Percentiles rank a stretch among this genome's conserved stretches.
These are phyloP conservation scores for Lepisosteus osseus DNA, from an alignment of 2,113 vertebrate species.

Conservation along the genomic window DNA sequence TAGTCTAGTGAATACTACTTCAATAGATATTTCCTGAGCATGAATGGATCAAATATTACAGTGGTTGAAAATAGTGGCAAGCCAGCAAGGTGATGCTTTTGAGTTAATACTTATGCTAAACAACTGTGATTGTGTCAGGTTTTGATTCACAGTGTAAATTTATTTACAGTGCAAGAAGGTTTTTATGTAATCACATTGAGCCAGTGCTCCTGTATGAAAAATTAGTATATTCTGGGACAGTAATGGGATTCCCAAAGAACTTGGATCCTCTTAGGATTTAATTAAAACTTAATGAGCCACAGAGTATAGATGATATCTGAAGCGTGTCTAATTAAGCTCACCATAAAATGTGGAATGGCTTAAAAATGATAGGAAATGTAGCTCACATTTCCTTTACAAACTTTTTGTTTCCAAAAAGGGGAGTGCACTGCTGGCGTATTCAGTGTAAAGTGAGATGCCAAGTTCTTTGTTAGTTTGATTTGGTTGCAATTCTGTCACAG, in stretches of 20 bases:
- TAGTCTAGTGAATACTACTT: too few species aligned
- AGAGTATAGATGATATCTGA: slow-evolving; percentile 44
- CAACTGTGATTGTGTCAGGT: slow-evolving; percentile 25
- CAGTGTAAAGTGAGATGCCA: too few species aligned
- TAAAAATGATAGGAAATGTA: slow-evolving; percentile 1
- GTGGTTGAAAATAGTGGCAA: slow-evolving; percentile 31
- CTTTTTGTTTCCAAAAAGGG: too few species aligned
- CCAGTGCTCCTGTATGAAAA: slow-evolving; percentile 19
- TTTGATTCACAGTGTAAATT: slow-evolving; percentile 31
- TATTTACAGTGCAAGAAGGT: slow-evolving; percentile 19
- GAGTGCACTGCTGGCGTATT: too few species aligned
- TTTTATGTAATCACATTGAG: slow-evolving; percentile 31
- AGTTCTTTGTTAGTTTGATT: too few species aligned
- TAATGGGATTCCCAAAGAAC: slow-evolving; percentile 23
- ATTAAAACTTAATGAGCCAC: slow-evolving; percentile 52
- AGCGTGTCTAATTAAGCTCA: slow-evolving; percentile 35
- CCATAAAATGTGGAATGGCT: slow-evolving; percentile 27
- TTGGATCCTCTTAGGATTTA: slow-evolving; percentile 28
- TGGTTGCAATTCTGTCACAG: too few species aligned
- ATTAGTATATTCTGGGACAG: slow-evolving; percentile 20
- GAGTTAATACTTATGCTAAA: slow-evolving; percentile 17
- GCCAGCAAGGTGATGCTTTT: slow-evolving; percentile 26
- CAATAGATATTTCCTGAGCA: background rate
- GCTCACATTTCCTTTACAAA: too few species aligned
- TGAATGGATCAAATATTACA: slow-evolving; percentile 19